These are phyloP conservation scores for Apostichopus leukothele DNA, from an alignment of 53 echinoderm and acorn worm species.

Conservation along the genomic window DNA sequence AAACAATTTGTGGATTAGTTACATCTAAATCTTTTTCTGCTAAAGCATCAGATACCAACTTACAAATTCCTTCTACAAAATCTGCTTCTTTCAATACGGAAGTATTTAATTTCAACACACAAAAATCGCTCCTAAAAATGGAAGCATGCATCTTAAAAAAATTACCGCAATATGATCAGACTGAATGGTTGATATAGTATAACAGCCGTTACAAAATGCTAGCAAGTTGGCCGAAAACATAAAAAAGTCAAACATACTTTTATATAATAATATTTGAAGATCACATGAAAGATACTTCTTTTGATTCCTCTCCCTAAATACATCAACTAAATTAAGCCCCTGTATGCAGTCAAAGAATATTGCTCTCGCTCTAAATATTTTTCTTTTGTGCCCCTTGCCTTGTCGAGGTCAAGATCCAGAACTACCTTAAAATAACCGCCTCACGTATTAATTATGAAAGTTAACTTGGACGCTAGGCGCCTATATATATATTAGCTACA, in stretches of 20 bases:
- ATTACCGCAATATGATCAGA: slow-evolving; percentile 31
- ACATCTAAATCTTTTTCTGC: not conserved
- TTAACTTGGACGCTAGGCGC: not conserved
- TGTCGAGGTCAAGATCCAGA: not conserved
- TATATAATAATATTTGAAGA: not conserved
- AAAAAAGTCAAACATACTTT: slow-evolving; percentile 4
- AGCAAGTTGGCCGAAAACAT: not conserved
- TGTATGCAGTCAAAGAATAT: not conserved
- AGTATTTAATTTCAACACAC: slow-evolving; percentile 5
- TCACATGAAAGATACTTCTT: not conserved
- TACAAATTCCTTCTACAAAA: slow-evolving; percentile 10
- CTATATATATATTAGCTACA: too few species aligned
- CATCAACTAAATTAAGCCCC: not conserved
- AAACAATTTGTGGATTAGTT: not conserved
- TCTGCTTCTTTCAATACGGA: not conserved
- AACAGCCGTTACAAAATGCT: slow-evolving; percentile 11
- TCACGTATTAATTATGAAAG: not conserved
- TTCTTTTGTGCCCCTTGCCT: not conserved
- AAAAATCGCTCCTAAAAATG: not conserved
- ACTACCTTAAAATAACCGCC: slow-evolving; percentile 9
- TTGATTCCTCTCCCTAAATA: not conserved
- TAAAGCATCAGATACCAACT: not conserved
- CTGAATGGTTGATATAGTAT: not conserved
- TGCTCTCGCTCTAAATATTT: not conserved
- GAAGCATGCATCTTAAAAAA: not conserved